A percentile compares a stretch with the other conserved stretches of the same genome.
These are phyloP conservation scores for Drosophila melanica DNA, from an alignment of 1,140 invertebrate species.

Conservation along the genomic window DNA sequence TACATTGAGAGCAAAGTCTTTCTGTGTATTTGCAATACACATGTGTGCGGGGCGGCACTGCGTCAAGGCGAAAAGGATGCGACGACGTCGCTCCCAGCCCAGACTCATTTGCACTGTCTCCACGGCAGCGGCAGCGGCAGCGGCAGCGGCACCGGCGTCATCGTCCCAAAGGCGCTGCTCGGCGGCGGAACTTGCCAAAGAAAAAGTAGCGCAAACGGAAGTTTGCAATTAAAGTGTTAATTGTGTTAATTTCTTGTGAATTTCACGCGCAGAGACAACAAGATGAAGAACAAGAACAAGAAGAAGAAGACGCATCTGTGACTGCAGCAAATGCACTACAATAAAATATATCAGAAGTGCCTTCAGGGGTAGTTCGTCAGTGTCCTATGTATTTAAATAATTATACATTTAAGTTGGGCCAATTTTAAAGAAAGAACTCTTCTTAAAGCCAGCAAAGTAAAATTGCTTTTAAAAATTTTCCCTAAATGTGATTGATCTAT, in stretches of 20 bases:
- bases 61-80: constrained; percentile 49
- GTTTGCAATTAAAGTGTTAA: constrained; percentile 81
- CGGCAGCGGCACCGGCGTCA: constrained; percentile 15
- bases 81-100: constrained; percentile 14
- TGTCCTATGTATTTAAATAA: not conserved
- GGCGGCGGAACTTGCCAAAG: constrained; percentile 60
- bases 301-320: constrained; percentile 5
- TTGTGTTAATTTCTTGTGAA: constrained; percentile 79
- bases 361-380: not conserved
- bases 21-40: constrained; percentile 37
- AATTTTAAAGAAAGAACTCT: not conserved
- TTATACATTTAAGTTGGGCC: constrained; percentile 1
- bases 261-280: constrained; percentile 51
- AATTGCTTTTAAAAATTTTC: not conserved
- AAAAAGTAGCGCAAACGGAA: constrained; percentile 72
- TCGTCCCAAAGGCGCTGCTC: constrained; percentile 44
- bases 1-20: constrained; percentile 33
- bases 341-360: constrained; percentile 23
- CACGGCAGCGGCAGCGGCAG: not conserved
- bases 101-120: too few relatives aligned
- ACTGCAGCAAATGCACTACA: constrained; percentile 9
- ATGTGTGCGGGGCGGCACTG: constrained; percentile 13
- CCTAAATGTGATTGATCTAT: too few relatives aligned
- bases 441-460: not conserved
- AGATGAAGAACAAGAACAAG: constrained; percentile 11